Base-by-base conservation (phyloP, 2,113 vertebrate species). In the Mystacornis crossleyi region DNA sequence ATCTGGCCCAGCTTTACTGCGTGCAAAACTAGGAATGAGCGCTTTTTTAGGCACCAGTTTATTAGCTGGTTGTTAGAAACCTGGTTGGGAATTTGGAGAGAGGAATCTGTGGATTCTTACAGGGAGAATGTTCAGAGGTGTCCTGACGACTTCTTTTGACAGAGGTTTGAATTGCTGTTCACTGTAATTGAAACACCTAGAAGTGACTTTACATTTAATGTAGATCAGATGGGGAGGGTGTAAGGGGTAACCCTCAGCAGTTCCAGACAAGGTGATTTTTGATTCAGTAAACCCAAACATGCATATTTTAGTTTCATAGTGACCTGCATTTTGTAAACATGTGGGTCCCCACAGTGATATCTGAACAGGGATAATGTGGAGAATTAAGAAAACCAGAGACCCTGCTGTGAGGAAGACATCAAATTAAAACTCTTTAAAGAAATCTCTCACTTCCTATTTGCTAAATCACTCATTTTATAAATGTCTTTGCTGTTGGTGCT, bases 301-400 rank as follows among this genome's bases (percentile, higher is more conserved):
- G 70, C 31, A 90, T 51, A 65, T 67, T 92, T 92, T 64, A 40
- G 55, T 89, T 95, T 92, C 95, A 92, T 45, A 74, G 75, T 81
- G 88, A 83, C 88, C 72, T 83, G 60, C 12, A 21, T 67, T 93
- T 60, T 60, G 47, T 86, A 81, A 92, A 78, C 62, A 58, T 29
- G 9, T 45, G 64, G 43, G 57, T 92, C 88, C 90, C 55, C 78
- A 42, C 0, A 0, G 86, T 64, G 92, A 84, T 73, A 90, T 93
- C 80, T 64, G 65, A 88, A 40, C 47, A 62, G 57, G 45, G 64
- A 81, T 92, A 81, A 64, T 48, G 38, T 65, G 69, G 90, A 86
- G 78, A 95, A 90, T 92, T 93, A 96, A 94, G 81, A 92, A 90
- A 96, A 79, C 72, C 90, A 95, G 92, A 71, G 48, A 86, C 28